phyloP scores from a whole-genome alignment of 2,113 vertebrate genomes.

The Phylloscopus whistleri region DNA sequence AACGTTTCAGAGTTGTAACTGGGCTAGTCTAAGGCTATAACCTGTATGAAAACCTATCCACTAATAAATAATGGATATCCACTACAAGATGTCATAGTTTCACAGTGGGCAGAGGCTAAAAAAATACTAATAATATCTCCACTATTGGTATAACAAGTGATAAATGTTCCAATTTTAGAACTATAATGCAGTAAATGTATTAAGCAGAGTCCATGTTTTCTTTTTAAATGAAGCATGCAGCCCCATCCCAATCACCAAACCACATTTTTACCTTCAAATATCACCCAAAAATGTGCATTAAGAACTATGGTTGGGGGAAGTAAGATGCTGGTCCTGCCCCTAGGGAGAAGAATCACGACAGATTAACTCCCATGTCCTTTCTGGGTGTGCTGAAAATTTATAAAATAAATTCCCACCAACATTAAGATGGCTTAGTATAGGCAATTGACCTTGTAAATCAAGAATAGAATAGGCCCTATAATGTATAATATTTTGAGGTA shows the following conservation, averaged over 20 bases:
- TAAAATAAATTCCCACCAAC: slow-evolving; percentile 17
- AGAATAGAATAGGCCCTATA: background rate
- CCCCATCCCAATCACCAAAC: background rate
- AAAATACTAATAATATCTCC: background rate
- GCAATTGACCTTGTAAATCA: slow-evolving; percentile 54
- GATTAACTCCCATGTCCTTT: background rate
- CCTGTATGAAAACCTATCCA: background rate
- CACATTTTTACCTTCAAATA: background rate
- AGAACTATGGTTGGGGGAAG: background rate
- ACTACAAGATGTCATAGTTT: background rate
- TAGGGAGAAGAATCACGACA: background rate
- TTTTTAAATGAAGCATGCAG: slow-evolving; percentile 6
- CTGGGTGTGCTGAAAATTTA: background rate
- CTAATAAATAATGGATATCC: background rate
- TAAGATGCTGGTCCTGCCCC: background rate
- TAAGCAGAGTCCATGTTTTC: background rate
- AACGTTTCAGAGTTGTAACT: background rate
- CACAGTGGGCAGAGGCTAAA: background rate
- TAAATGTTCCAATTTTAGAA: background rate
- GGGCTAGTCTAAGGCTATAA: background rate
- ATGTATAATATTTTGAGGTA: slow-evolving; percentile 16
- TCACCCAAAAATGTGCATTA: background rate
- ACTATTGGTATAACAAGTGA: background rate
- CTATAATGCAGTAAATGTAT: background rate
- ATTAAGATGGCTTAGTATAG: background rate